A percentile compares a stretch with the other conserved stretches of the same genome.
Evolutionary conservation across 2,113 vertebrate species (phyloP).

Genomic region (Megatriorchis doriae): DNA sequence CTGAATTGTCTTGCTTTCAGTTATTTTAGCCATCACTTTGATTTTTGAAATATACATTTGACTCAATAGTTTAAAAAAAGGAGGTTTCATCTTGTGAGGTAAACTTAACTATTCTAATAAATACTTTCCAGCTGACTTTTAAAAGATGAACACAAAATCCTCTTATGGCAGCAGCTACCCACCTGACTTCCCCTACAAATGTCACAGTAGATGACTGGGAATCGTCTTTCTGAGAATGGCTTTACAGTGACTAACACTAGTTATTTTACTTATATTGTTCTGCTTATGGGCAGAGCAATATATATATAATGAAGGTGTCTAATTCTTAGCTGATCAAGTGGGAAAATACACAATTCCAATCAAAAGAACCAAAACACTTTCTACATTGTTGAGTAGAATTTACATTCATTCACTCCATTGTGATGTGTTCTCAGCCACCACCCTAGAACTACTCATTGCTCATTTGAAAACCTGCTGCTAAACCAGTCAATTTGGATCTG

Average conservation of each 20-base stretch:
- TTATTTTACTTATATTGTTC: background rate
- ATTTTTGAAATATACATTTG: background rate
- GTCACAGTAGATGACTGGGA: background rate
- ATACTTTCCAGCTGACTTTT: background rate
- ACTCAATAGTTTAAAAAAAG: background rate
- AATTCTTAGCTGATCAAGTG: background rate
- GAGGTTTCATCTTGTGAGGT: fast-evolving
- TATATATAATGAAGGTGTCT: background rate
- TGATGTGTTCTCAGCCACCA: background rate
- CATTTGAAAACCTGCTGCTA: background rate
- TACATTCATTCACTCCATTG: fast-evolving
- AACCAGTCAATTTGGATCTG: background rate
- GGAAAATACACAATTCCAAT: background rate
- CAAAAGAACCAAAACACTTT: background rate
- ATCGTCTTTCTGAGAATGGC: background rate
- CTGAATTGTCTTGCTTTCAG: background rate
- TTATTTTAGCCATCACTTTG: background rate
- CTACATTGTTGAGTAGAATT: background rate
- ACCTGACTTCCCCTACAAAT: background rate
- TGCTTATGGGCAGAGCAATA: background rate
- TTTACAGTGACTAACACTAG: background rate
- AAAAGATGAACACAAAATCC: background rate
- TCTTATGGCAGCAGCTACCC: background rate
- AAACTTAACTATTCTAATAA: background rate
- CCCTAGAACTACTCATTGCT: background rate